phyloP scores from a whole-genome alignment of 1,140 invertebrate genomes.

The Megathymus violae region DNA sequence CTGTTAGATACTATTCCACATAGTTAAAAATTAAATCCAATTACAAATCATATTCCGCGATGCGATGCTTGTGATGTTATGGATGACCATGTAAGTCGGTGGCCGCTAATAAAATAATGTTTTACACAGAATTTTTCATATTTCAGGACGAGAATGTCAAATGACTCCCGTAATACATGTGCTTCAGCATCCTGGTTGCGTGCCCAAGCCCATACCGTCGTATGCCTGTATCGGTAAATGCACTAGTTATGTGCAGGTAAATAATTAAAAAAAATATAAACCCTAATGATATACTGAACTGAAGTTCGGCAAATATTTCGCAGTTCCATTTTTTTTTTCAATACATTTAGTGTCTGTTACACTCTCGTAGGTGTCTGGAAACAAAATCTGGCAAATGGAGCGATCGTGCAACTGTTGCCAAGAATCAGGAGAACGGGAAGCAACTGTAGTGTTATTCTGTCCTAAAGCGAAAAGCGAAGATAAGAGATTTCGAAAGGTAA shows the following conservation, averaged over 20 bases:
- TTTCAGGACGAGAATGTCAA: conserved; percentile 92
- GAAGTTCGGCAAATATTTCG: too few species aligned
- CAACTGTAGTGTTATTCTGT: conserved; percentile 93
- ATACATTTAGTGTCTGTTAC: too few species aligned
- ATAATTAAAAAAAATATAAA: too few species aligned
- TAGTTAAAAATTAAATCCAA: too few species aligned
- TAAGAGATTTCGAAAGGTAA: conserved; percentile 93
- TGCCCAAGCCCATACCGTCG: conserved; percentile 96
- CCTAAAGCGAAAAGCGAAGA: conserved; percentile 94
- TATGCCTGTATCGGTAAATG: conserved; percentile 96
- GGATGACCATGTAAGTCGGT: too few species aligned
- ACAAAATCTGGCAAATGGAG: conserved; percentile 98
- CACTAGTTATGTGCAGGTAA: conserved; percentile 95
- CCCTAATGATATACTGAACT: too few species aligned
- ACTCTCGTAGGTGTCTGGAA: conserved; percentile 95
- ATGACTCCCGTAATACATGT: conserved; percentile 96
- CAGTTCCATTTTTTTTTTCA: too few species aligned
- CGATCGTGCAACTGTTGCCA: conserved; percentile 97
- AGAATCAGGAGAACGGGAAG: conserved; percentile 96
- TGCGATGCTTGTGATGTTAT: too few species aligned
- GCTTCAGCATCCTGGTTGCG: conserved; percentile 95
- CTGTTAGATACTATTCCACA: too few species aligned
- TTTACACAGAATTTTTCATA: too few species aligned
- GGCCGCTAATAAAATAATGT: too few species aligned
- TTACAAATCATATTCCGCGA: too few species aligned